Base-by-base conservation (phyloP, 2,888 invertebrate species). In the Rhagophthalmus giganteus region DNA sequence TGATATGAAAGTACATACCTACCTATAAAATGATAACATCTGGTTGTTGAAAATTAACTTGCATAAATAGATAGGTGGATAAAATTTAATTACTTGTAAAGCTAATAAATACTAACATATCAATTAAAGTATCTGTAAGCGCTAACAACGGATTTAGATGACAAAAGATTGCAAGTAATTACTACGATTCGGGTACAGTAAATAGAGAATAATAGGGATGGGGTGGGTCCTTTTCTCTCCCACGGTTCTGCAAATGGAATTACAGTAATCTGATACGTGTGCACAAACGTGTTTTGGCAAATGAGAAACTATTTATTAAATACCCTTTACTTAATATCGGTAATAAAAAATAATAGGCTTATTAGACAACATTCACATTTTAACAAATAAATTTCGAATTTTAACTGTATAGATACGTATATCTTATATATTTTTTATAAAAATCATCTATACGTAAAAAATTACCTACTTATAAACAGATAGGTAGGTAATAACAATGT, bases 291-390 rank as follows among this genome's bases (percentile, higher is more conserved):
- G 72, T 72, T 72, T 69, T 70, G 65, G 71, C 71, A 71, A 72
- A 72, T 72, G 70, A 72, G 70, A 72, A 70, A 70, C 71, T 71
- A 68, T 71, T 72, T 72, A 71, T 68, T 69, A 70, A 70, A 61
- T 65, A 11, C 10, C 10, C 20, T 15, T 26, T 26, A 24, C 2
- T 31, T 31, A 31, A 11, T 3, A 31, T 10, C 13, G 31, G 8
- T 8, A 31, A 8, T 2, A 31, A n/a, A n/a, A n/a, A n/a, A n/a
- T n/a, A n/a, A n/a, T n/a, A n/a, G n/a, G n/a, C n/a, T n/a, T n/a
- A n/a, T n/a, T n/a, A n/a, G n/a, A n/a, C n/a, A n/a, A n/a, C n/a
- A n/a, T n/a, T n/a, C n/a, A n/a, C n/a, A n/a, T n/a, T n/a, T n/a
- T n/a, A n/a, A n/a, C n/a, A n/a, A n/a, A n/a, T n/a, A n/a, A 24